phyloP scores from a whole-genome alignment of 2,797 vertebrate species.

The Vespertilio murinus region DNA sequence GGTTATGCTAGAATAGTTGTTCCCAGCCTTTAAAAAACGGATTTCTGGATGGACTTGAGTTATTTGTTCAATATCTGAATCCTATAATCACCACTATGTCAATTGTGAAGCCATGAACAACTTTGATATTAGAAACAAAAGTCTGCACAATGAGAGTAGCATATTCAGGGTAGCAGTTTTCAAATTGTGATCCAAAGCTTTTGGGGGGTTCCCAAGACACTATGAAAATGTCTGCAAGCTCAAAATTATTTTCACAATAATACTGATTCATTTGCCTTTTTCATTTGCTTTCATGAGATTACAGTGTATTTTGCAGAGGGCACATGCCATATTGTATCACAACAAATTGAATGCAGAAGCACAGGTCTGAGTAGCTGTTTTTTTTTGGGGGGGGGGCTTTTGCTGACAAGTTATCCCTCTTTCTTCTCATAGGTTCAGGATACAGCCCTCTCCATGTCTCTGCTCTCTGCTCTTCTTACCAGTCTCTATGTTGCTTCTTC shows the following conservation, averaged over 20 bases:
- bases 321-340: not conserved
- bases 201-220: not conserved
- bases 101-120: not conserved
- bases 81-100: not conserved
- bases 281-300: not conserved
- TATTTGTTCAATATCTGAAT: constrained; percentile 1
- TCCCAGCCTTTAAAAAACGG: not conserved
- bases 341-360: not conserved
- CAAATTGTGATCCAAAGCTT: not conserved
- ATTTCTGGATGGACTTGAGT: not conserved
- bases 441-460: not conserved
- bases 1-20: not conserved
- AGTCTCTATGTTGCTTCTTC: not conserved
- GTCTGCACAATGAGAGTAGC: not conserved
- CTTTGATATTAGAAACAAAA: not conserved
- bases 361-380: not conserved
- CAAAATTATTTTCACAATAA: constrained; percentile 34
- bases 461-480: not conserved
- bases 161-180: not conserved
- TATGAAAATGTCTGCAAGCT: not conserved
- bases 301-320: not conserved
- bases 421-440: not conserved
- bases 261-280: not conserved
- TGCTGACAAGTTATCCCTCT: not conserved
- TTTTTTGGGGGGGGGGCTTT: not conserved